phyloP scores from a whole-genome alignment of 2,888 invertebrate species.

The Folsomia manolachei region DNA sequence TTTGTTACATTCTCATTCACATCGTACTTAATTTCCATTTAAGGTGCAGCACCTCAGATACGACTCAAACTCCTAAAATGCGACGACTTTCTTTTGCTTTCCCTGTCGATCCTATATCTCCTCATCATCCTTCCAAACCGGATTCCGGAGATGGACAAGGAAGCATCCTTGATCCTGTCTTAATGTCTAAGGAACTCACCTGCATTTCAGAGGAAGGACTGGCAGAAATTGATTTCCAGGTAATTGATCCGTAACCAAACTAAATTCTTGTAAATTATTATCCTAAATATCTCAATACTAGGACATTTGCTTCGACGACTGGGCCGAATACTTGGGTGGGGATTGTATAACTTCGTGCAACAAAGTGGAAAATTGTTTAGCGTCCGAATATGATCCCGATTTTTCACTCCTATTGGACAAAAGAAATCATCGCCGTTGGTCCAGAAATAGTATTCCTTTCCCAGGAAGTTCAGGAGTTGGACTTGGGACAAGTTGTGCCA shows the following conservation, averaged over 20 bases:
- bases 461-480: slow-evolving; percentile 34
- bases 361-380: slow-evolving; percentile 59
- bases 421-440: slow-evolving; percentile 70
- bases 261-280: slow-evolving; percentile 9
- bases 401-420: slow-evolving; percentile 69
- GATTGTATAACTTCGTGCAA: slow-evolving; percentile 82
- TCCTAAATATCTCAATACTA: slow-evolving; percentile 59
- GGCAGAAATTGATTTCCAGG: slow-evolving; percentile 76
- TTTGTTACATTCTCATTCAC: not conserved
- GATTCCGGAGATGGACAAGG: slow-evolving; percentile 41
- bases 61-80: slow-evolving; percentile 60
- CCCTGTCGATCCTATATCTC: slow-evolving; percentile 46
- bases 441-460: slow-evolving; percentile 55
- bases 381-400: slow-evolving; percentile 59
- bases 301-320: slow-evolving; percentile 50
- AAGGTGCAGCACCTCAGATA: slow-evolving; percentile 53
- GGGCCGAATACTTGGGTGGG: slow-evolving; percentile 46
- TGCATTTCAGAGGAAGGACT: slow-evolving; percentile 83
- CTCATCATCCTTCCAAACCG: slow-evolving; percentile 38
- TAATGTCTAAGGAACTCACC: slow-evolving; percentile 62
- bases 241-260: slow-evolving; percentile 58
- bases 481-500: slow-evolving; percentile 30
- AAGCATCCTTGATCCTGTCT: slow-evolving; percentile 41
- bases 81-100: slow-evolving; percentile 54
- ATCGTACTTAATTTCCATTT: not conserved